Conservation (phyloP, 1,140 invertebrate genomes). For the Zaprionus tsacasi region DNA sequence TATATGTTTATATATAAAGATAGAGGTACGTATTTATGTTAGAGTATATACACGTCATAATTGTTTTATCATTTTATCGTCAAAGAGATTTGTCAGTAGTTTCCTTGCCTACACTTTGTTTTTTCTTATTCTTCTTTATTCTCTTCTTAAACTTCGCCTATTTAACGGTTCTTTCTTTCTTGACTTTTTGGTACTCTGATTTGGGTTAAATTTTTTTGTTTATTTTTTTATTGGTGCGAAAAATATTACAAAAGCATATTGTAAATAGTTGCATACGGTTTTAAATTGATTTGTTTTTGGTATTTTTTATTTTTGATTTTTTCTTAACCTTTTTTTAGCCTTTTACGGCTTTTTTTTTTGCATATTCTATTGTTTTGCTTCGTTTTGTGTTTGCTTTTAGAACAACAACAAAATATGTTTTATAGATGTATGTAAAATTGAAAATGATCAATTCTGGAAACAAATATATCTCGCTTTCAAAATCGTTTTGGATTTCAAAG, state of each 20-base stretch:
- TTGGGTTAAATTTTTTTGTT: constrained; percentile 33
- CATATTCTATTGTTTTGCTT: constrained; percentile 58
- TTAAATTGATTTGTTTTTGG: constrained; percentile 61
- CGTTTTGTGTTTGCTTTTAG: constrained; percentile 71
- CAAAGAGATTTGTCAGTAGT: constrained; percentile 76
- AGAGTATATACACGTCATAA: constrained; percentile 75
- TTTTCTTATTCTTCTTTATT: constrained; percentile 12
- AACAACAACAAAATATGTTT: constrained; percentile 81
- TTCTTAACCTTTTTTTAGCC: constrained; percentile 50
- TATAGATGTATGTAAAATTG: constrained; percentile 61
- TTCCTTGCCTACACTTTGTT: constrained; percentile 37
- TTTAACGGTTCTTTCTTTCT: constrained; percentile 35
- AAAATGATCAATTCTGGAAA: constrained; percentile 78
- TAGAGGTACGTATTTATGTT: constrained; percentile 48
- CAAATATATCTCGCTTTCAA: constrained; percentile 71
- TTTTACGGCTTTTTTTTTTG: constrained; percentile 23
- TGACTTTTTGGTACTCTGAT: constrained; percentile 41
- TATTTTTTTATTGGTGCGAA: constrained; percentile 66
- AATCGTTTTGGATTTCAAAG: constrained; percentile 53
- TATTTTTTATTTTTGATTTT: constrained; percentile 46
- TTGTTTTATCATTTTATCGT: constrained; percentile 84
- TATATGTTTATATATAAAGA: constrained; percentile 40
- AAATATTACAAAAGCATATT: constrained; percentile 83
- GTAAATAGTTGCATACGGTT: constrained; percentile 80
- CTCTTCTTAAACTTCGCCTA: constrained; percentile 1